Evolutionary conservation across 1,140 invertebrate species (phyloP), one percentile per base, ranked within the genome.

Genomic region (Neodiprion fabricii): DNA sequence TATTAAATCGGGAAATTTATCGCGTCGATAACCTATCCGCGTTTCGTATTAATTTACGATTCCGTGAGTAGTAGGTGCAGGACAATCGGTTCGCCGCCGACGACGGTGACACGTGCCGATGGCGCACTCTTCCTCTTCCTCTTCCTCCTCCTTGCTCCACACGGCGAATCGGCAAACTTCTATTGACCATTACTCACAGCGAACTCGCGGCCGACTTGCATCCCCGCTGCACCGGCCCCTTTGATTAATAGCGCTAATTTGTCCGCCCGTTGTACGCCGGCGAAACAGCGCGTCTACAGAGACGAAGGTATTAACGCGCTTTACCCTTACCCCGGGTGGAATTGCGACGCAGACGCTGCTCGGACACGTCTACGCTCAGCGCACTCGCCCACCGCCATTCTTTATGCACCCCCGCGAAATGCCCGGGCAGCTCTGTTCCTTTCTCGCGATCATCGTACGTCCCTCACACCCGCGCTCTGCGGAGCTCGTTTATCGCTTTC

Each of bases 171-270:
- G 53, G n/a, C 53, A 61, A 61, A 61, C 53, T 61, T 61, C 53
- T 17, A 61, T 61, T 61, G 53, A 61, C 53, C 53, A 61, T 61
- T 61, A 61, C 53, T 61, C 53, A 61, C 11, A 5, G 53, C n/a
- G 53, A 40, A 61, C 53, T 61, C 53, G 53, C 11, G 53, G 53
- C 53, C 53, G 53, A 61, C 53, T 61, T 61, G 53, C 53, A 61
- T 61, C 53, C 53, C 5, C 11, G 53, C 9, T 14, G n/a, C 28
- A 40, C 28, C 28, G 5, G 5, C 28, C 28, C 28, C 28, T 61
- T 61, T 61, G 53, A 61, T 61, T 61, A 61, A 61, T 61, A 17
- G 7, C 11, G n/a, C 11, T 61, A 61, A 61, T 61, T 61, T 61
- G 53, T 61, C 53, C 2, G 8, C n/a, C 50, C 11, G 11, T 9